Percentiles rank a stretch among this genome's conserved stretches.
Conservation (phyloP, 1,140 invertebrate genomes). For the Aradophagus sp. region DNA sequence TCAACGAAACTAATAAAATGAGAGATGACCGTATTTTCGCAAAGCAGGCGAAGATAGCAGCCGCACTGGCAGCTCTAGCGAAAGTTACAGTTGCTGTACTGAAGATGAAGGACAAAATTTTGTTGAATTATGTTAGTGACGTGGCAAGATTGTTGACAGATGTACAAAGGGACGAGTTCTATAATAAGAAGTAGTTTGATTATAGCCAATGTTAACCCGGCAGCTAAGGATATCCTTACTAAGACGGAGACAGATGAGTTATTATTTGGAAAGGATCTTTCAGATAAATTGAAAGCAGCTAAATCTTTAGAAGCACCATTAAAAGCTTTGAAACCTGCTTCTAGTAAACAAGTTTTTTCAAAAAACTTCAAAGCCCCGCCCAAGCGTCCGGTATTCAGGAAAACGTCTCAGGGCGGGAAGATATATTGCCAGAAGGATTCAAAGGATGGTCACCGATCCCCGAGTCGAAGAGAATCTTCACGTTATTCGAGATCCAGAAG, state of each 20-base stretch:
- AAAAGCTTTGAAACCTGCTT: constrained; percentile 3
- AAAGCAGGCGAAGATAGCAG: neutral
- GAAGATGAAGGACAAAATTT: neutral
- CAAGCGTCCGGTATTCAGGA: neutral
- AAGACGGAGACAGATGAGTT: constrained; percentile 3
- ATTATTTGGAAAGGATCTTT: constrained; percentile 16
- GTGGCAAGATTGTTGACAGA: constrained; percentile 17
- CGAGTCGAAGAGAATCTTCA: neutral
- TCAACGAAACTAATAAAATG: neutral
- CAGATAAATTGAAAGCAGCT: constrained; percentile 2
- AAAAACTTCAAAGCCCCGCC: constrained; percentile 17
- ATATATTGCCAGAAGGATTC: constrained; percentile 6
- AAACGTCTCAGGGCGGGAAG: constrained; percentile 13
- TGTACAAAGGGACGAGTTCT: constrained; percentile 17
- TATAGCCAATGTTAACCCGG: constrained; percentile 15
- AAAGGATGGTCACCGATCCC: neutral
- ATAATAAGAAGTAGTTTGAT: constrained; percentile 27
- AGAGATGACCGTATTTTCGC: neutral
- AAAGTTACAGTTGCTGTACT: neutral
- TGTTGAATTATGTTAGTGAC: constrained; percentile 28
- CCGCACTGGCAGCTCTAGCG: neutral
- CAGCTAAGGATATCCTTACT: constrained; percentile 4
- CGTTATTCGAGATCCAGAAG: too few relatives aligned
- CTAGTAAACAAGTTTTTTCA: neutral
- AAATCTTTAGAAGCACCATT: constrained; percentile 8